These are phyloP conservation scores for Nannoperca australis DNA, from an alignment of 2,797 vertebrate species.

Conservation along the genomic window DNA sequence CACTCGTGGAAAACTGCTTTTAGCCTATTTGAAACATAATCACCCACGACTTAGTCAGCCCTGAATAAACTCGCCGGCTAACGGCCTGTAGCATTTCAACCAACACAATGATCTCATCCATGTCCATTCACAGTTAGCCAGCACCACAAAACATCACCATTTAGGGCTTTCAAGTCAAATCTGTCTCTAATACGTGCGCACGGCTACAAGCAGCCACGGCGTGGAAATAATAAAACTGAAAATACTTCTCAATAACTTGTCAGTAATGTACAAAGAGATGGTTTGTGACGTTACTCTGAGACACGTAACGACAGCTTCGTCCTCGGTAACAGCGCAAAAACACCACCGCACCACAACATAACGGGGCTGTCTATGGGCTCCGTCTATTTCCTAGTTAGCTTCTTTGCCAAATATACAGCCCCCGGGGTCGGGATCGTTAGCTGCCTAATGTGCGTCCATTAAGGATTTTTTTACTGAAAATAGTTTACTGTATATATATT, in stretches of 20 bases:
- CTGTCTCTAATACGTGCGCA: background rate
- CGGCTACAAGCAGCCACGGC: background rate
- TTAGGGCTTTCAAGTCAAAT: background rate
- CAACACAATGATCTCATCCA: background rate
- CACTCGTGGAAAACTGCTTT: background rate
- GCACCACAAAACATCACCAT: background rate
- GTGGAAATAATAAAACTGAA: no score
- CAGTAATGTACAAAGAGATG: fast-evolving
- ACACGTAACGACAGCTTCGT: fast-evolving
- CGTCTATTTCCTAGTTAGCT: slow-evolving; percentile 54
- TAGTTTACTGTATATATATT: fast-evolving
- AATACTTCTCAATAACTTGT: background rate
- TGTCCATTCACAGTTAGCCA: background rate
- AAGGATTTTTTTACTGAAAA: fast-evolving
- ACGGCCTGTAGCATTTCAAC: background rate
- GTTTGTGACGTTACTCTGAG: background rate
- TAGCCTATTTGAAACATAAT: background rate
- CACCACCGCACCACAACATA: slow-evolving; percentile 54
- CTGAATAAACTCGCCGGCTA: no score
- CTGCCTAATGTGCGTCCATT: fast-evolving
- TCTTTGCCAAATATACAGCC: background rate
- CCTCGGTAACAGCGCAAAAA: slow-evolving; percentile 11
- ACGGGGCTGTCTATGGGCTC: slow-evolving; percentile 57
- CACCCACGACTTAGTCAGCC: background rate
- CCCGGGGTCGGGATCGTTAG: background rate